phyloP scores from a whole-genome alignment of 2,888 invertebrate genomes.

The Axea sp. region DNA sequence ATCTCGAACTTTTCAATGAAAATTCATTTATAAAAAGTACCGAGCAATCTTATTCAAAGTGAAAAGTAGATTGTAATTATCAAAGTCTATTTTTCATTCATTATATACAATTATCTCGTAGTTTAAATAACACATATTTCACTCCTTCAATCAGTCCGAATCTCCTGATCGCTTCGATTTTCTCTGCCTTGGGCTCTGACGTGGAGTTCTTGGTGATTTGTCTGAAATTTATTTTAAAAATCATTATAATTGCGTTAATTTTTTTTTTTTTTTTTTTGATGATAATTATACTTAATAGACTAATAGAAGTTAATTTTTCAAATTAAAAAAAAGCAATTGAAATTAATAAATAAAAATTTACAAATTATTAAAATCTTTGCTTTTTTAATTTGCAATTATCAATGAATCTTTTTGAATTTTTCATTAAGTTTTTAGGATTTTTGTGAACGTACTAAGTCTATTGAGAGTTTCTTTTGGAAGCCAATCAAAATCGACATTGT shows the following conservation, averaged over 20 bases:
- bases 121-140: slow-evolving; percentile 36
- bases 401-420: not conserved
- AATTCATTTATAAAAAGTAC: no score
- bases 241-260: no score
- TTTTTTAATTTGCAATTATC: no score
- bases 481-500: slow-evolving; percentile 99
- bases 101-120: slow-evolving; percentile 44
- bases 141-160: slow-evolving; percentile 82
- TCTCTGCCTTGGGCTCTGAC: slow-evolving; percentile 88
- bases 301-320: not conserved
- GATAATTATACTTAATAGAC: not conserved
- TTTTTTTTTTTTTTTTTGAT: no score
- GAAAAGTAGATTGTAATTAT: slow-evolving; percentile 18
- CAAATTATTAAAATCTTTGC: not conserved
- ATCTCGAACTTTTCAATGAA: no score
- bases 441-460: slow-evolving; percentile 89
- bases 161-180: slow-evolving; percentile 88
- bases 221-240: slow-evolving; percentile 83
- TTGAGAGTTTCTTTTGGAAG: slow-evolving; percentile 94
- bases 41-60: slow-evolving; percentile 4
- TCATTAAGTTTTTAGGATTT: no score
- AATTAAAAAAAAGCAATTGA: slow-evolving; percentile 1
- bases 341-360: slow-evolving; percentile 2
- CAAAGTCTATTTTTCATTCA: slow-evolving; percentile 24
- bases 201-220: slow-evolving; percentile 85